Base-by-base conservation (phyloP, 2,797 vertebrate species). In the Cuniculus paca region DNA sequence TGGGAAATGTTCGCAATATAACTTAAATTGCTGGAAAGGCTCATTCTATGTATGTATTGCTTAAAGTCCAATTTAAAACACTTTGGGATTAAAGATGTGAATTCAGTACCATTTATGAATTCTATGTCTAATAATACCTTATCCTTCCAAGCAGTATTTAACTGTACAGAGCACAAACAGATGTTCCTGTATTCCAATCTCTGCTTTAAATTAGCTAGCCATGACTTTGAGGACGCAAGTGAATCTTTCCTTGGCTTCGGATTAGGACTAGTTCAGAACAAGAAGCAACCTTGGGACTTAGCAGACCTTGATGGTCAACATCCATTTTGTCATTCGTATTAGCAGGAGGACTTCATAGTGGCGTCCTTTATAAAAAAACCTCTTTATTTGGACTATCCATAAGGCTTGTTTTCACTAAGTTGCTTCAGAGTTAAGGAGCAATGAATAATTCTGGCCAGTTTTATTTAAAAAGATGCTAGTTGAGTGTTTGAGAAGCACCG, bases 331-430 rank as follows among this genome's bases (percentile, higher is more conserved):
- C 78, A 13, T 60, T 92, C 68, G 39, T 93, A 39, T 45, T 50
- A 90, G 65, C 26, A 60, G 78, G 34, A 90, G 39, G 61, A 88
- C 48, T 95, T 81, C 58, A 70, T 16, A 70, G 60, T 77, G 24
- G 48, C 70, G 56, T 61, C 72, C 91, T 84, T 95, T 82, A 93
- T 26, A 93, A 95, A 92, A 93, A 95, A 92, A 58, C 22, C n/a
- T 95, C 60, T 96, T 50, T 83, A 48, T 94, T 89, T 87, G 70
- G 13, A 48, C 78, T 78, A 82, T 80, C 26, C 34, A 48, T 34
- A 89, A 79, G 48, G 56, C 68, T 58, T 89, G 78, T 88, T 93
- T 94, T 95, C 88, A 87, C 68, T 83, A 86, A 90, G 88, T 82
- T 52, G 34, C 79, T 80, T 88, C 50, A 24, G 52, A 82, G 50